Percentiles rank a stretch among this genome's conserved stretches.
phyloP scores from a whole-genome alignment of 2,113 vertebrate species.

The Coregonus clupeaformis region DNA sequence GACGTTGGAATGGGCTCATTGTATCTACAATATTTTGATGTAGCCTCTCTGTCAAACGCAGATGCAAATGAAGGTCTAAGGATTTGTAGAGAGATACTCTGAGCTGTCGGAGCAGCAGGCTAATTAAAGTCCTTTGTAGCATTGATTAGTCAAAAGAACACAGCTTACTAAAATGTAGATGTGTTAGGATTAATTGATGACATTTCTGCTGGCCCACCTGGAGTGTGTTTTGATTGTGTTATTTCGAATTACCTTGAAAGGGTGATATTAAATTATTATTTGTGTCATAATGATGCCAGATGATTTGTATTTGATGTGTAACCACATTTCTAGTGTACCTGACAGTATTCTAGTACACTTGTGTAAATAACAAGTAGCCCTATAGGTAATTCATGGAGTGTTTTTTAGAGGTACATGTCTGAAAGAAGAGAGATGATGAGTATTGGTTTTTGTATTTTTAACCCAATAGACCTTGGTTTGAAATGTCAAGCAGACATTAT shows the following conservation, averaged over 20 bases:
- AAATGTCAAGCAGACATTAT: neutral
- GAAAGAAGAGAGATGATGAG: no score
- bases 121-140: neutral
- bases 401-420: no score
- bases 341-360: neutral
- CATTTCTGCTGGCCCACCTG: neutral
- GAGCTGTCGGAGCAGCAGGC: neutral
- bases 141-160: neutral
- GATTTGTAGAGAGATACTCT: no score
- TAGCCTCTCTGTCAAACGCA: neutral
- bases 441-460: neutral
- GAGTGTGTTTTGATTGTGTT: neutral
- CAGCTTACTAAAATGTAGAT: neutral
- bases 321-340: neutral
- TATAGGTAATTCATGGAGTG: neutral
- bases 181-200: neutral
- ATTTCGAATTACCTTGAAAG: neutral
- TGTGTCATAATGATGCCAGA: neutral
- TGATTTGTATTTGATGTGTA: neutral
- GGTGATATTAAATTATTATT: neutral
- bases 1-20: constrained; percentile 6
- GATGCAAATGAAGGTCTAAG: neutral
- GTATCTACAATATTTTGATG: neutral
- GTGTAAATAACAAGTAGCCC: neutral
- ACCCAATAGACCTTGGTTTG: constrained; percentile 3